Evolutionary conservation across 2,113 vertebrate genomes (phyloP).

Genomic region (Apeltes quadracus): DNA sequence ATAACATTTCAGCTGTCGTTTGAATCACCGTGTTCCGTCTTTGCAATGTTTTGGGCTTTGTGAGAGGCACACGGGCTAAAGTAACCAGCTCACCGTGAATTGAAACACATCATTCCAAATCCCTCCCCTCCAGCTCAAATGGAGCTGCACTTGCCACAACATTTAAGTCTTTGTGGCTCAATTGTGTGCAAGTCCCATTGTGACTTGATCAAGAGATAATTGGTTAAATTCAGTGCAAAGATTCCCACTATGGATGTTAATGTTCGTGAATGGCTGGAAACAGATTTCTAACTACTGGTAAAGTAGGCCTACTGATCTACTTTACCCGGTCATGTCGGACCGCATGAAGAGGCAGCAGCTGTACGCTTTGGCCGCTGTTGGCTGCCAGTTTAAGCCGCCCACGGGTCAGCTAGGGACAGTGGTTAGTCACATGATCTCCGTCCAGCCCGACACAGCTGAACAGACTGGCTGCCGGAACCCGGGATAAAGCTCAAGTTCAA

Average conservation of each 20-base stretch:
- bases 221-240: conserved; percentile 58
- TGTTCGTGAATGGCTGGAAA: conserved; percentile 25
- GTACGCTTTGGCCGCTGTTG: conserved; percentile 42
- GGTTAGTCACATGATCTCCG: conserved; percentile 47
- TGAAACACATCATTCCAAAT: conserved; percentile 69
- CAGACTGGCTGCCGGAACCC: conserved; percentile 42
- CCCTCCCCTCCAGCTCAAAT: conserved; percentile 71
- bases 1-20: conserved; percentile 76
- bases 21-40: conserved; percentile 69
- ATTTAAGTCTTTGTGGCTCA: conserved; percentile 71
- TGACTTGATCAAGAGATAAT: conserved; percentile 43
- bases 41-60: conserved; percentile 71
- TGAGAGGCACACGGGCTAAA: conserved; percentile 78
- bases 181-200: conserved; percentile 66
- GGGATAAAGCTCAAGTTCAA: conserved; percentile 35
- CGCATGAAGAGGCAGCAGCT: conserved; percentile 34
- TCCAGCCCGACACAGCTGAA: conserved; percentile 61
- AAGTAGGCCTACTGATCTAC: too few species aligned
- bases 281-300: conserved; percentile 9
- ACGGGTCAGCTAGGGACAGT: conserved; percentile 48
- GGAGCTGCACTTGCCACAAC: conserved; percentile 65
- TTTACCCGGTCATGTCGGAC: background rate
- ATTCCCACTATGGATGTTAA: conserved; percentile 47
- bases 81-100: conserved; percentile 70
- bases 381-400: conserved; percentile 21